A percentile compares a stretch with the other conserved stretches of the same genome.
Evolutionary conservation across 1,140 invertebrate genomes (phyloP).

Genomic region (Drosophila arawakana): DNA sequence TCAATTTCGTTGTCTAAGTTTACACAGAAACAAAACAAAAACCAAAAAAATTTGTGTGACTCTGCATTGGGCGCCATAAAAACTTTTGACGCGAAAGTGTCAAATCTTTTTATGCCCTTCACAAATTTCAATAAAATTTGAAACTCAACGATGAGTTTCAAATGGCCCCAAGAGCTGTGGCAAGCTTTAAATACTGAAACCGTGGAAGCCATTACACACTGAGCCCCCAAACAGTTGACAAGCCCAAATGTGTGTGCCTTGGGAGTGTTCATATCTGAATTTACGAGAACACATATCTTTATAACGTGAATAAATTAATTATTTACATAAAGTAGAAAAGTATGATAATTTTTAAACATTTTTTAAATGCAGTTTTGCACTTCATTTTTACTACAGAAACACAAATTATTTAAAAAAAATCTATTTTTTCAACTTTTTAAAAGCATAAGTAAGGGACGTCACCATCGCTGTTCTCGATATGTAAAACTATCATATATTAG

Average conservation of each 20-base stretch:
- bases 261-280: slow-evolving; percentile 23
- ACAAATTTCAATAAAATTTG: slow-evolving; percentile 63
- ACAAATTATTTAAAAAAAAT: too few relatives aligned
- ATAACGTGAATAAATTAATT: background rate
- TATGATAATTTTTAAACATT: background rate
- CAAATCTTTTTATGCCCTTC: slow-evolving; percentile 75
- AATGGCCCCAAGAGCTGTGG: slow-evolving; percentile 18
- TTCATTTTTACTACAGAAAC: background rate
- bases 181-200: slow-evolving; percentile 7
- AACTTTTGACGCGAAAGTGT: slow-evolving; percentile 62
- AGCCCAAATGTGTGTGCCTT: slow-evolving; percentile 19
- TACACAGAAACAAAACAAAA: slow-evolving; percentile 31
- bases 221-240: slow-evolving; percentile 1
- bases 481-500: too few relatives aligned
- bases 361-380: background rate
- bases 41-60: slow-evolving; percentile 10
- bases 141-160: slow-evolving; percentile 47
- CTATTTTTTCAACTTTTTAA: too few relatives aligned
- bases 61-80: slow-evolving; percentile 37
- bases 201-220: slow-evolving; percentile 21
- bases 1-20: slow-evolving; percentile 44
- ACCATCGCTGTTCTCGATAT: too few relatives aligned
- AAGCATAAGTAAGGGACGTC: too few relatives aligned
- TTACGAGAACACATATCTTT: background rate
- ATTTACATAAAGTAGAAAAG: slow-evolving; percentile 6